Evolutionary conservation across 2,113 vertebrate species (phyloP), one percentile per base, ranked within the genome.

Genomic region (Perognathus longimembris): DNA sequence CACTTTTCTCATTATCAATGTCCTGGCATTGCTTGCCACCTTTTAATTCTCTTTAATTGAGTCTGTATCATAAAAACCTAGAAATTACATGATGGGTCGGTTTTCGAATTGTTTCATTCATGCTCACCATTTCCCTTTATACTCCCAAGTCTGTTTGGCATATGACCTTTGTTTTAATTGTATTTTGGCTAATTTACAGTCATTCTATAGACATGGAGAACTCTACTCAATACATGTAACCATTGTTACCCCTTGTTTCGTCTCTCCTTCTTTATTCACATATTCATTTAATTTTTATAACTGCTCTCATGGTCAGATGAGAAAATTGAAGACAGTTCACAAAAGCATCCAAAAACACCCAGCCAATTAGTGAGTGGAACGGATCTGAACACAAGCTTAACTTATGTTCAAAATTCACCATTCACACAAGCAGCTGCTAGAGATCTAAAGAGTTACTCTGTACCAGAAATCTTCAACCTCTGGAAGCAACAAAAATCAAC

Each of bases 151-250:
- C 50, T 89, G 74, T 20, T 28, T 61, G 75, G 61, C 30, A 66
- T 21, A 34, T 28, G 28, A 24, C 54, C 75, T 95, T 93, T 85
- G 75, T 82, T 79, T 93, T 20, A 83, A 91, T 63, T 75, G 66
- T 17, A 57, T 94, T 34, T 21, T 66, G 64, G 64, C 59, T 34
- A 36, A 81, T 30, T 36, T 69, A 73, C 0, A 59, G 57, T 67
- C 40, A 79, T 80, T 40, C 45, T 40, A 69, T 5, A 74, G 79
- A 54, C 71, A 66, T 1, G 24, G 26, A 61, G 59, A 85, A 71
- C 3, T 82, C 34, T 36, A 32, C n/a, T 38, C 7, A 0, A 24
- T 61, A 64, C 10, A 11, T 42, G 70, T 7, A 67, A 63, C 28
- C 38, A 64, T 34, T 50, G 40, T 5, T 70, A 67, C n/a, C 40